Conservation (phyloP, 2,888 invertebrate genomes). For the Lepidocyrtoides sp. region DNA sequence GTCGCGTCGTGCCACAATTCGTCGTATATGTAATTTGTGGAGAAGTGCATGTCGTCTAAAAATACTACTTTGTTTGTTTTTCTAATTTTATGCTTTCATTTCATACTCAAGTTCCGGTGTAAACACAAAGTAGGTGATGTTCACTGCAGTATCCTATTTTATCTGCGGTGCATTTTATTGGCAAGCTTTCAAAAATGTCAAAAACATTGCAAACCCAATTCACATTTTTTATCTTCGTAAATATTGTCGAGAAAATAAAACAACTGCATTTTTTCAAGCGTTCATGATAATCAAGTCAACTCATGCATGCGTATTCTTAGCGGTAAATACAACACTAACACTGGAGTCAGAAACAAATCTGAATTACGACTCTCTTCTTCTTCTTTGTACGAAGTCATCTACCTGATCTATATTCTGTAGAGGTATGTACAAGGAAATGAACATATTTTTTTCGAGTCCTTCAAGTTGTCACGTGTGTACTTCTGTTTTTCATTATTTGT, state of each 20-base stretch:
- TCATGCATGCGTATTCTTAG: no score
- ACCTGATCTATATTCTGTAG: background rate
- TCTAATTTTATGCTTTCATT: conserved; percentile 28
- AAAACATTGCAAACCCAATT: background rate
- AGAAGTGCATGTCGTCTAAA: conserved; percentile 22
- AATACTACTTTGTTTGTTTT: background rate
- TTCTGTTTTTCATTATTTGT: conserved; percentile 4
- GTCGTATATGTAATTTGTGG: no score
- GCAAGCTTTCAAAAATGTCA: conserved; percentile 56
- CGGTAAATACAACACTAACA: no score
- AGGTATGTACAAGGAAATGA: conserved; percentile 10
- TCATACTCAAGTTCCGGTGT: conserved; percentile 30
- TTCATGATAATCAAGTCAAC: no score
- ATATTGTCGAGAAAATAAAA: no score
- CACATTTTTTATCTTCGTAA: background rate
- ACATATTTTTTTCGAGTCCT: background rate
- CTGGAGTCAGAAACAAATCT: no score
- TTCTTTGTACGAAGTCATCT: no score
- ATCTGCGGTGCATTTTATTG: conserved; percentile 48
- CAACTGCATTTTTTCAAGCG: no score
- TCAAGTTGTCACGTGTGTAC: conserved; percentile 12
- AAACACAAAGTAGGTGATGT: background rate
- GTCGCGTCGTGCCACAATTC: no score
- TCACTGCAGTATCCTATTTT: conserved; percentile 18
- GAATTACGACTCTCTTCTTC: no score